Conservation (phyloP, 2,113 vertebrate species). For the Apistogramma diplotaenia region DNA sequence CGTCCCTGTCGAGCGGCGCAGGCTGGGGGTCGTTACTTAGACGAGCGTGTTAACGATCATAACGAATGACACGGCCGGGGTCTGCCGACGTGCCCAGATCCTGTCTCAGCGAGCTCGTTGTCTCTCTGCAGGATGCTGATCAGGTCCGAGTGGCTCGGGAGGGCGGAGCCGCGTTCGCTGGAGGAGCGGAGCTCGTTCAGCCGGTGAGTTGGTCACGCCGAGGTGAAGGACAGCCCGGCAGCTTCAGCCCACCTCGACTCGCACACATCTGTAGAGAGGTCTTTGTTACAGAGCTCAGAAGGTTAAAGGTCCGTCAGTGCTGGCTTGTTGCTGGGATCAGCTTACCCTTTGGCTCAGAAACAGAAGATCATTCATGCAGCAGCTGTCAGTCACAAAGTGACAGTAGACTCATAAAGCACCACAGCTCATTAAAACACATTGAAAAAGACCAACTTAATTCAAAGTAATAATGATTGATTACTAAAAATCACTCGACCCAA, state of each 20-base stretch:
- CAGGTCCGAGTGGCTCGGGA: slow-evolving; percentile 80
- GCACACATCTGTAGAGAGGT: accelerated
- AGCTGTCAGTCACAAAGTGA: not conserved
- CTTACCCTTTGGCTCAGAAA: not conserved
- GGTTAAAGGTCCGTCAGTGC: not conserved
- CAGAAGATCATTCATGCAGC: not conserved
- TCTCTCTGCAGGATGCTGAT: slow-evolving; percentile 75
- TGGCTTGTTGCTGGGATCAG: not conserved
- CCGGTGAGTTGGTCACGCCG: slow-evolving; percentile 71
- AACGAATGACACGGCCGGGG: not conserved
- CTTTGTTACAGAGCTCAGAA: not conserved
- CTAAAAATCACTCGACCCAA: not conserved
- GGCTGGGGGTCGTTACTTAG: not conserved
- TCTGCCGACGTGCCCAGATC: not conserved
- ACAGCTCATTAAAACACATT: not conserved
- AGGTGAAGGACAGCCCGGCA: too few relatives aligned
- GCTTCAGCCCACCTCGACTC: too few relatives aligned
- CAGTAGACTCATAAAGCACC: not conserved
- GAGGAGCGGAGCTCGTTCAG: slow-evolving; percentile 85
- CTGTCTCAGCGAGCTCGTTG: not conserved
- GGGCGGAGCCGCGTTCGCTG: slow-evolving; percentile 82
- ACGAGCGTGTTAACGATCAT: not conserved
- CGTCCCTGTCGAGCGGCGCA: not conserved
- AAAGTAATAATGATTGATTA: not conserved
- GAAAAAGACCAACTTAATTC: not conserved